A percentile compares a stretch with the other conserved stretches of the same genome.
Evolutionary conservation across 2,797 vertebrate species (phyloP).

Genomic region (Phyllotis vaccarum): DNA sequence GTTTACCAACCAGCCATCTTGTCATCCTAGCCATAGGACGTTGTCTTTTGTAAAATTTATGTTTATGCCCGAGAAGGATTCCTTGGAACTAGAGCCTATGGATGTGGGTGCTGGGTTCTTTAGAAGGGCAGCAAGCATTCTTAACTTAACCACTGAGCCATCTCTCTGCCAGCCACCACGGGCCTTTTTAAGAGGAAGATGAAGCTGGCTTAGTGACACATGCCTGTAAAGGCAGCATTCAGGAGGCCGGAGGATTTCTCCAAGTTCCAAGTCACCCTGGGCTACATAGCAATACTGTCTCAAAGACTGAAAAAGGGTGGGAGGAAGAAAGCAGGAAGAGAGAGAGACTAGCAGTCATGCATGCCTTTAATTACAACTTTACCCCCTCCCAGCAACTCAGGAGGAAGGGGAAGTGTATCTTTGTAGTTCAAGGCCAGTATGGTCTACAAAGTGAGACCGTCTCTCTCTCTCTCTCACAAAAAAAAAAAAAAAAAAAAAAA

Average conservation of each 20-base stretch:
- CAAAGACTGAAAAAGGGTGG: not conserved
- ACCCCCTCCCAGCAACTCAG: not conserved
- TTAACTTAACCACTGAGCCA: not conserved
- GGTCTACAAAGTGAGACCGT: not conserved
- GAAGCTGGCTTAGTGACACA: no score
- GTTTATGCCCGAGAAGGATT: not conserved
- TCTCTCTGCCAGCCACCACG: not conserved
- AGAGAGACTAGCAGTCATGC: not conserved
- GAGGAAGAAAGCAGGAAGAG: not conserved
- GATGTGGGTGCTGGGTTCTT: not conserved
- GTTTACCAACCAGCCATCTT: not conserved
- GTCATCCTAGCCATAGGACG: not conserved
- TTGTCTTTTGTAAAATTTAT: not conserved
- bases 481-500: not conserved
- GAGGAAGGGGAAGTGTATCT: not conserved
- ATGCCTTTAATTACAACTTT: no score
- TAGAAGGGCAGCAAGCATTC: not conserved
- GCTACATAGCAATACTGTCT: no score
- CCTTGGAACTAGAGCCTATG: not conserved
- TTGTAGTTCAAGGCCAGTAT: not conserved
- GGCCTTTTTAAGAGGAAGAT: no score
- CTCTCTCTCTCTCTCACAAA: not conserved
- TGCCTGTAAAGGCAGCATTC: not conserved
- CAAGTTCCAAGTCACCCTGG: not conserved
- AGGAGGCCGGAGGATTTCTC: not conserved